Evolutionary conservation across 2,888 invertebrate species (phyloP), one percentile per base, ranked within the genome.

Genomic region (Anaspis maculata): DNA sequence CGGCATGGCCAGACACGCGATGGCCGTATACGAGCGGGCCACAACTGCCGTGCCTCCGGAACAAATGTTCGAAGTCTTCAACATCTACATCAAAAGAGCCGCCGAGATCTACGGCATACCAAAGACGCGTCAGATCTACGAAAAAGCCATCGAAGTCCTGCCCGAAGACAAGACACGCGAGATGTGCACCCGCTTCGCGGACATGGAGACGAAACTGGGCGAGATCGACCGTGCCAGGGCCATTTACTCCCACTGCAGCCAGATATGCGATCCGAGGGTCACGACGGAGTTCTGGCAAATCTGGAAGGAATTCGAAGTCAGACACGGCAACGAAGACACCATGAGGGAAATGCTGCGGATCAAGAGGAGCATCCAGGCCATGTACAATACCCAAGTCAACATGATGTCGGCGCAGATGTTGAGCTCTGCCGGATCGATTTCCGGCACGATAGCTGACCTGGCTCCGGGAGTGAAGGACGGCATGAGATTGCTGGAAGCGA

Each of bases 381-480:
- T 89, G 54, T 99, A 92, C 64, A 98, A 97, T 63, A 97, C 96
- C 1, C 95, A 97, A 71, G 74, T 82, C n/a, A 97, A 97, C 62
- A 96, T 95, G 86, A 96, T 97, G 94, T 90, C 94, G 9, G 94
- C 95, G 1, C 96, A 96, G 66, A 94, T 96, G 85, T 70, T 95
- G 50, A 88, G 83, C 51, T 85, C 84, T 12, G 77, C 79, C 23
- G 72, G 74, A 11, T 73, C 74, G 49, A 72, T 72, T 32, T 72
- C 77, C 21, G 77, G 81, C 11, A 79, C 82, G 14, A 68, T 80
- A 27, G 81, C 81, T 1, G 83, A 83, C 58, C 71, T 82, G 40
- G 79, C 83, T 15, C 80, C 82, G 19, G 83, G 81, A 15, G 78
- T 77, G 49, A 78, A 82, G 51, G 90, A 91, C 68, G 87, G 86